Evolutionary conservation across 2,797 vertebrate genomes (phyloP).

Genomic region (Mormyrus proboscirostris): DNA sequence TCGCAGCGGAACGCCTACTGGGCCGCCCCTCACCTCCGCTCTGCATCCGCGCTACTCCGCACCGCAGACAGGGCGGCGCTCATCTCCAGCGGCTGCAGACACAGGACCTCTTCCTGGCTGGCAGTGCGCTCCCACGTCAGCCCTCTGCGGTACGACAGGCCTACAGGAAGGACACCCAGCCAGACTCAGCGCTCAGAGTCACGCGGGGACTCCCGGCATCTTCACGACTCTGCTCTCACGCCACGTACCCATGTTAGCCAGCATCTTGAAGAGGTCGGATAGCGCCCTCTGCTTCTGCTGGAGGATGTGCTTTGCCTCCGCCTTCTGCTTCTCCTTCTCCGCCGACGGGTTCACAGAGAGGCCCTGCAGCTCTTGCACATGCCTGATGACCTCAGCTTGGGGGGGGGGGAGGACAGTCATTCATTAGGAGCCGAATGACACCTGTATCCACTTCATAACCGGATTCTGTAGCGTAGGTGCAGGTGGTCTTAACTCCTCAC

Average conservation of each 20-base stretch:
- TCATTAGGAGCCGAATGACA: neutral
- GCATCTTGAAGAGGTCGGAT: slow-evolving; percentile 88
- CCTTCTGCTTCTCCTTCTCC: slow-evolving; percentile 82
- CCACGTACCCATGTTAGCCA: slow-evolving; percentile 73
- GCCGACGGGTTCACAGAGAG: slow-evolving; percentile 66
- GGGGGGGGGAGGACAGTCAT: neutral
- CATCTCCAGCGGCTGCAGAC: slow-evolving; percentile 77
- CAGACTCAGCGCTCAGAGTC: neutral
- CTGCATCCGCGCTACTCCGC: slow-evolving; percentile 45
- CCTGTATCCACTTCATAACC: neutral
- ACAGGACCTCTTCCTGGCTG: slow-evolving; percentile 64
- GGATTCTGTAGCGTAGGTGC: neutral
- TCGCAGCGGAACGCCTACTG: neutral
- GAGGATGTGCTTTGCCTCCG: slow-evolving; percentile 87
- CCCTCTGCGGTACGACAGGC: slow-evolving; percentile 90
- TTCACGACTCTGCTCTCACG: neutral
- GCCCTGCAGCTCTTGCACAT: slow-evolving; percentile 71
- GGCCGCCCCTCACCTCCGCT: slow-evolving; percentile 60
- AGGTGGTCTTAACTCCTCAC: slow-evolving; percentile 44
- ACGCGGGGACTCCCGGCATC: neutral
- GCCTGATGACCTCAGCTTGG: slow-evolving; percentile 74
- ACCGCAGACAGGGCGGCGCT: slow-evolving; percentile 57
- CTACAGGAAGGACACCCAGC: slow-evolving; percentile 48
- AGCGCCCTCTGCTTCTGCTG: slow-evolving; percentile 91
- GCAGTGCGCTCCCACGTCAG: slow-evolving; percentile 72